Percentiles rank a stretch among this genome's conserved stretches.
phyloP scores from a whole-genome alignment of 2,888 invertebrate genomes.

The Neria commutata region DNA sequence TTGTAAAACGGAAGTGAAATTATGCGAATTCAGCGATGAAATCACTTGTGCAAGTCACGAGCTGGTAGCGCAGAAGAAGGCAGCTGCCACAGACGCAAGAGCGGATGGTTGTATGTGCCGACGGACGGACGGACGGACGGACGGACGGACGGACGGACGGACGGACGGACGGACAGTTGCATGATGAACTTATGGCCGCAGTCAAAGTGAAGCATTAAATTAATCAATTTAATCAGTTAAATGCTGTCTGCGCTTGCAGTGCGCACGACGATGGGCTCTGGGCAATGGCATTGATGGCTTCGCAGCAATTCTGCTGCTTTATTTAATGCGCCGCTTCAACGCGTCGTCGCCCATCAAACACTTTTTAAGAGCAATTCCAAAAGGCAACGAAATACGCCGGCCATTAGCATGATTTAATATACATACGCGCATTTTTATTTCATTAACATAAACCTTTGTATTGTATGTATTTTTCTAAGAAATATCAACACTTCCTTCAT shows the following conservation, averaged over 20 bases:
- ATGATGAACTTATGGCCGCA: slow-evolving; percentile 21
- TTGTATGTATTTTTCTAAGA: slow-evolving; percentile 41
- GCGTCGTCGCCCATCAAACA: neutral
- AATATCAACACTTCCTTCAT: slow-evolving; percentile 29
- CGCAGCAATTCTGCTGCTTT: too few relatives aligned
- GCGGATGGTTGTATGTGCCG: neutral
- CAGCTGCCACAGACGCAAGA: slow-evolving; percentile 12
- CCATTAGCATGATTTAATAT: slow-evolving; percentile 46
- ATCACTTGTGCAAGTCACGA: slow-evolving; percentile 18
- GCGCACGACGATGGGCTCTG: neutral
- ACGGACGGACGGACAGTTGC: neutral
- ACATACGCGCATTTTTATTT: slow-evolving; percentile 5
- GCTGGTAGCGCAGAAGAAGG: slow-evolving; percentile 10
- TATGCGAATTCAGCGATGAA: slow-evolving; percentile 40
- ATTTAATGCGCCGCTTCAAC: too few relatives aligned
- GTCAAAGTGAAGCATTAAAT: slow-evolving; percentile 46
- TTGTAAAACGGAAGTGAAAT: slow-evolving; percentile 53
- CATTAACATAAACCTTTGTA: slow-evolving; percentile 46
- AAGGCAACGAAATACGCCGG: neutral
- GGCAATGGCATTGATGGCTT: neutral
- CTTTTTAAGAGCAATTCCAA: neutral
- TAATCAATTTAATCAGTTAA: slow-evolving; percentile 61
- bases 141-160: neutral
- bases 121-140: neutral
- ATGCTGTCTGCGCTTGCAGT: slow-evolving; percentile 31